A percentile compares a stretch with the other conserved stretches of the same genome.
These are phyloP conservation scores for Dicentrarchus labrax DNA, from an alignment of 2,113 vertebrate species.

Conservation along the genomic window DNA sequence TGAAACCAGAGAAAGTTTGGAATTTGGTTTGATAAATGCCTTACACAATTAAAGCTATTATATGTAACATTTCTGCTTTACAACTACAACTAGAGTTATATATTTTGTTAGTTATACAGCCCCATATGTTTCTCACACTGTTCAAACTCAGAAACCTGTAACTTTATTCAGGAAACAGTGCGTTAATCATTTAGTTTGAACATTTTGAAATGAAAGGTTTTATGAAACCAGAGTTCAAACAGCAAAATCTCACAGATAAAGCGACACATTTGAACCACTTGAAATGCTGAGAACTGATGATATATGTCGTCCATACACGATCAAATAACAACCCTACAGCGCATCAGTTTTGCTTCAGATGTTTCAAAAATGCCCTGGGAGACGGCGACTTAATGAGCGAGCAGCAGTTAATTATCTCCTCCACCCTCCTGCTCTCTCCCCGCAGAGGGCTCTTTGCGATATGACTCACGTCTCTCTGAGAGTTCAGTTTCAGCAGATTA, in stretches of 20 bases:
- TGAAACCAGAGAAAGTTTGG: too few relatives aligned
- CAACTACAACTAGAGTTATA: too few relatives aligned
- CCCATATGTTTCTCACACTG: too few relatives aligned
- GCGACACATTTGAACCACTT: background rate
- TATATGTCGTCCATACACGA: background rate
- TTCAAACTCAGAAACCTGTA: too few relatives aligned
- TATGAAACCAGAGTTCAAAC: background rate
- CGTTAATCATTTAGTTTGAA: too few relatives aligned
- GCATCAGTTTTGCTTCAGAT: constrained; percentile 11
- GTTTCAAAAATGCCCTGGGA: background rate
- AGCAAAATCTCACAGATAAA: background rate
- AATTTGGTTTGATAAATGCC: too few relatives aligned
- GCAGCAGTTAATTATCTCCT: background rate
- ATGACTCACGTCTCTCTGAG: constrained; percentile 33
- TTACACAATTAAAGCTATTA: too few relatives aligned
- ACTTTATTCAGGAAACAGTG: too few relatives aligned
- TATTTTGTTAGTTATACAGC: too few relatives aligned
- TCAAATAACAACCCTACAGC: background rate
- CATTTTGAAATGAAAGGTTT: too few relatives aligned
- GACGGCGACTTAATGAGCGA: background rate
- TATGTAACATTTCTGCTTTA: too few relatives aligned
- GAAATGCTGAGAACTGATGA: background rate
- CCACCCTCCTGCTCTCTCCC: background rate
- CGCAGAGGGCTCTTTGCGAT: background rate
- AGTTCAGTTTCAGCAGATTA: constrained; percentile 29